A percentile compares a stretch with the other conserved stretches of the same genome.
Conservation (phyloP, 2,113 vertebrate species). For the Perccottus glenii region DNA sequence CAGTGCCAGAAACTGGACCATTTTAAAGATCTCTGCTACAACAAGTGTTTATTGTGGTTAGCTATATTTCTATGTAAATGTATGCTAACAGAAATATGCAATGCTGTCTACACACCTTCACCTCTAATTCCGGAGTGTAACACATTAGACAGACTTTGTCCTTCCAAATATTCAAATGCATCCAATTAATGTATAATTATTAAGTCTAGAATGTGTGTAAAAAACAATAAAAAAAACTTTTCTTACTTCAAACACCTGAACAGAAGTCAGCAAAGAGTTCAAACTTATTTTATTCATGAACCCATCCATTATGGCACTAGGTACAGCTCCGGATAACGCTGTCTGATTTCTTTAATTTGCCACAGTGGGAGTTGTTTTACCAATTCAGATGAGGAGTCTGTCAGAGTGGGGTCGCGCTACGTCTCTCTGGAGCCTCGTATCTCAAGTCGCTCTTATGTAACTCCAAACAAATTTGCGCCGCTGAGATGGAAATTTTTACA, state of each 20-base stretch:
- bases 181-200: too few relatives aligned
- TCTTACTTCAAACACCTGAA: not conserved
- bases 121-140: too few relatives aligned
- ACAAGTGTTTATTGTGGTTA: too few relatives aligned
- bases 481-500: slow-evolving; percentile 11
- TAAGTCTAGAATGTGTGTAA: too few relatives aligned
- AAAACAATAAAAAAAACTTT: not conserved
- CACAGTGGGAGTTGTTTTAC: slow-evolving; percentile 6
- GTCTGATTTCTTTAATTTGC: slow-evolving; percentile 2
- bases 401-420: not conserved
- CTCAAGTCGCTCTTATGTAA: not conserved
- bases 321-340: not conserved
- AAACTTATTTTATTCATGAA: slow-evolving; percentile 7
- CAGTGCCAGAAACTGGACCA: too few relatives aligned
- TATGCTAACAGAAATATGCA: too few relatives aligned
- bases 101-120: too few relatives aligned
- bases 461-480: not conserved
- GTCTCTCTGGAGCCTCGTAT: not conserved
- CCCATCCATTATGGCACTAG: slow-evolving; percentile 2
- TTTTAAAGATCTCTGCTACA: too few relatives aligned
- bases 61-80: too few relatives aligned
- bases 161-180: too few relatives aligned
- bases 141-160: too few relatives aligned
- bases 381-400: slow-evolving; percentile 9
- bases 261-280: not conserved